Conservation (phyloP, 2,888 invertebrate genomes). For the Tetragonisca angustula region DNA sequence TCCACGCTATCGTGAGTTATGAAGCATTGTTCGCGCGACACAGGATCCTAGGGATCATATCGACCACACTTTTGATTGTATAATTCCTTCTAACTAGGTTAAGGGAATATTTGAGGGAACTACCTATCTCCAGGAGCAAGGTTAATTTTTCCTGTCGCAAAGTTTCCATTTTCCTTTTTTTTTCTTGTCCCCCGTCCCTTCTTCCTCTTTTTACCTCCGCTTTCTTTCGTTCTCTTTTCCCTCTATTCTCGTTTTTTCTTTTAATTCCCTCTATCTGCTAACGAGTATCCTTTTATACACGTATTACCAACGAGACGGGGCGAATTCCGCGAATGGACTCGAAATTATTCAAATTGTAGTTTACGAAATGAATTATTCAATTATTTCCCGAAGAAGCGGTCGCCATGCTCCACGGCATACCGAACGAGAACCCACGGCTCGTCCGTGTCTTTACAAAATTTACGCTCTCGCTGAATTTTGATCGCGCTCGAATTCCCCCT, state of each 20-base stretch:
- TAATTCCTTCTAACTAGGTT: constrained; percentile 44
- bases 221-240: background rate
- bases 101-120: constrained; percentile 28
- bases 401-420: constrained; percentile 22
- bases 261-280: background rate
- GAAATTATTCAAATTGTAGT: constrained; percentile 51
- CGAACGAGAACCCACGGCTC: constrained; percentile 16
- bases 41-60: constrained; percentile 17
- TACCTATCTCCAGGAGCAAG: constrained; percentile 15
- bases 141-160: constrained; percentile 4
- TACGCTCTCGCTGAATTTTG: constrained; percentile 49
- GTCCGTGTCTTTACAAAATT: constrained; percentile 42
- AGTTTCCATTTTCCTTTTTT: background rate
- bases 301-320: constrained; percentile 9
- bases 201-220: background rate
- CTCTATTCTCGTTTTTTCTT: background rate
- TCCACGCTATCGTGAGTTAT: constrained; percentile 29
- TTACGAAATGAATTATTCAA: constrained; percentile 59
- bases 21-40: constrained; percentile 38
- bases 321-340: constrained; percentile 15
- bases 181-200: background rate
- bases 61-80: constrained; percentile 32
- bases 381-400: constrained; percentile 41
- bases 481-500: constrained; percentile 28
- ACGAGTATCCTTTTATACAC: constrained; percentile 22